Conservation (phyloP, 1,140 invertebrate genomes). For the Radopholus similis region DNA sequence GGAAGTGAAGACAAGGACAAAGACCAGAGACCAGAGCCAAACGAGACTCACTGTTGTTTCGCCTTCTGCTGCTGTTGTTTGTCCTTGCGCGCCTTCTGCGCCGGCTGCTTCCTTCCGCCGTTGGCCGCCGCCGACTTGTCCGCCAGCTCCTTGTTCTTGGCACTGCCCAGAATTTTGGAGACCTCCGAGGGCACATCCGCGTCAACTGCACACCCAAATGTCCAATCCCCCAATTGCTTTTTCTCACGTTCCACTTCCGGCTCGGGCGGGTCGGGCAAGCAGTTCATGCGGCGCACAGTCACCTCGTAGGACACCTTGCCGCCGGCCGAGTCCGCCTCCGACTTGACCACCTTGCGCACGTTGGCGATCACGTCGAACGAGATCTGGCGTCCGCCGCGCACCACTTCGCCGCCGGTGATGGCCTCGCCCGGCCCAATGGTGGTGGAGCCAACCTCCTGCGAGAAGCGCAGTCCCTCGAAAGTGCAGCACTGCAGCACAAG, state of each 20-base stretch:
- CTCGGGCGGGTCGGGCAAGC: slow-evolving; percentile 56
- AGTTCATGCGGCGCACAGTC: slow-evolving; percentile 56
- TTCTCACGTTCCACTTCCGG: slow-evolving; percentile 52
- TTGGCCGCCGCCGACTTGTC: slow-evolving; percentile 34
- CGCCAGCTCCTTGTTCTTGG: slow-evolving; percentile 40
- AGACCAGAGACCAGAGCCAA: too few relatives aligned
- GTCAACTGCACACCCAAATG: slow-evolving; percentile 26
- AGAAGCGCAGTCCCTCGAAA: slow-evolving; percentile 57
- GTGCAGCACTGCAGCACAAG: slow-evolving; percentile 56
- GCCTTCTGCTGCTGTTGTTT: slow-evolving; percentile 24
- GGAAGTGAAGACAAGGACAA: too few relatives aligned
- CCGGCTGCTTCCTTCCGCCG: slow-evolving; percentile 9
- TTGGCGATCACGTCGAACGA: slow-evolving; percentile 59
- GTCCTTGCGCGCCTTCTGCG: slow-evolving; percentile 14
- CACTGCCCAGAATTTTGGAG: slow-evolving; percentile 33
- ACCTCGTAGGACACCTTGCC: slow-evolving; percentile 52
- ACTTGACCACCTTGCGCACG: slow-evolving; percentile 51
- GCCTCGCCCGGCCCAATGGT: slow-evolving; percentile 50
- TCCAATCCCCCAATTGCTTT: background rate
- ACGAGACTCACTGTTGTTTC: slow-evolving; percentile 27
- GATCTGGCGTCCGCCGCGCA: slow-evolving; percentile 52
- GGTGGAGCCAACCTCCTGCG: slow-evolving; percentile 55
- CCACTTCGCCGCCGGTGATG: slow-evolving; percentile 56
- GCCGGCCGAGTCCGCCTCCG: background rate
- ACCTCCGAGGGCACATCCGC: slow-evolving; percentile 42